These are phyloP conservation scores for Penaeus japonicus DNA, from an alignment of 1,140 invertebrate genomes.

Conservation along the genomic window DNA sequence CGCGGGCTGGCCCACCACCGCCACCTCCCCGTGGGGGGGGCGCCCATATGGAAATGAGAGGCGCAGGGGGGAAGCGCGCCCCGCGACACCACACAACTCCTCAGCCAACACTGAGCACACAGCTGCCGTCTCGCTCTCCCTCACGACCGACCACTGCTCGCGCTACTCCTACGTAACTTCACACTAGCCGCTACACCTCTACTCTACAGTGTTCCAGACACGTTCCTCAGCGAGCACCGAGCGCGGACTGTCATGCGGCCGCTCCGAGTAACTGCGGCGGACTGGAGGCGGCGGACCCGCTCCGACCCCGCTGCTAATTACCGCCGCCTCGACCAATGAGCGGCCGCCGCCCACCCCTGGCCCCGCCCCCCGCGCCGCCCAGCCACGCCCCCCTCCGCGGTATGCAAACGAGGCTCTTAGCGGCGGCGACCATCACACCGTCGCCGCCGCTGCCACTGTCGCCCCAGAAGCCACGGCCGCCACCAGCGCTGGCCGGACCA, in stretches of 20 bases:
- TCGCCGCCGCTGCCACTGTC: conserved; percentile 55
- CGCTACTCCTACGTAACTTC: conserved; percentile 35
- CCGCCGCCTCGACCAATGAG: conserved; percentile 49
- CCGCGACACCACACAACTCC: conserved; percentile 55
- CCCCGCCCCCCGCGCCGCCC: conserved; percentile 43
- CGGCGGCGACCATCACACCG: conserved; percentile 55
- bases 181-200: conserved; percentile 47
- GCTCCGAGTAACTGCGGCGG: conserved; percentile 53
- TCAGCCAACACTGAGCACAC: conserved; percentile 46
- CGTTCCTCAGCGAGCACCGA: conserved; percentile 49
- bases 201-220: conserved; percentile 49
- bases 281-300: conserved; percentile 55
- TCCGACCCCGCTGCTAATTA: conserved; percentile 58
- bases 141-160: conserved; percentile 31
- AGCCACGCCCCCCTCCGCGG: conserved; percentile 49
- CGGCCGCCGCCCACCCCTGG: conserved; percentile 38
- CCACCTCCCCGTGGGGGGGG: conserved; percentile 53
- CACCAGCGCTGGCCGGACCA: conserved; percentile 24
- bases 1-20: conserved; percentile 56
- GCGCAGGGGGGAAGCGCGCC: conserved; percentile 52
- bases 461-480: conserved; percentile 49
- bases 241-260: conserved; percentile 53
- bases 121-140: conserved; percentile 25
- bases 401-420: conserved; percentile 58
- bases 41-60: conserved; percentile 58